A percentile compares a stretch with the other conserved stretches of the same genome.
These are phyloP conservation scores for Sebastes trivittatus DNA, from an alignment of 2,797 vertebrate genomes.

Conservation along the genomic window DNA sequence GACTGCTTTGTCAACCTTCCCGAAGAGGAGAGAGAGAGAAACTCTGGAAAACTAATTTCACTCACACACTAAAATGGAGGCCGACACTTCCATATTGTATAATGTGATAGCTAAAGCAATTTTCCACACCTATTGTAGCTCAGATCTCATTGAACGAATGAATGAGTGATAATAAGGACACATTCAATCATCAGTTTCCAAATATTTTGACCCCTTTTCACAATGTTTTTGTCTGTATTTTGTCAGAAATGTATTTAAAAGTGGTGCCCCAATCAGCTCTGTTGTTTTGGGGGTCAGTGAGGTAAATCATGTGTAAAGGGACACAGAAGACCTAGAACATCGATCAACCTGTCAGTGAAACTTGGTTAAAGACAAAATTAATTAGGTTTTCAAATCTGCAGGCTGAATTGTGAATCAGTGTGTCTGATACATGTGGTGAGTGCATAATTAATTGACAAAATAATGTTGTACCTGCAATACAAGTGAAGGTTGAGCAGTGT, in stretches of 20 bases:
- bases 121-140: slow-evolving; percentile 17
- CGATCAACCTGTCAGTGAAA: neutral
- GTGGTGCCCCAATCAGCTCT: neutral
- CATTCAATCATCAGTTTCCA: neutral
- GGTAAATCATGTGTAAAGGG: neutral
- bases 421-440: neutral
- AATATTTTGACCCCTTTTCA: neutral
- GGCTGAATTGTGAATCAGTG: neutral
- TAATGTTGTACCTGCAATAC: neutral
- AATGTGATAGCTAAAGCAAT: slow-evolving; percentile 26
- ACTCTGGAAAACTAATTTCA: slow-evolving; percentile 44
- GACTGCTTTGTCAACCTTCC: slow-evolving; percentile 57
- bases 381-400: neutral
- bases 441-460: neutral
- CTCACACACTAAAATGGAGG: slow-evolving; percentile 40
- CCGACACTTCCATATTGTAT: slow-evolving; percentile 12
- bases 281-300: neutral
- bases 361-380: neutral
- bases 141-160: neutral
- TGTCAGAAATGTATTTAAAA: neutral
- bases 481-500: neutral
- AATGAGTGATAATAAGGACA: neutral
- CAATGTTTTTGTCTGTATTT: neutral
- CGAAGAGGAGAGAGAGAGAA: slow-evolving; percentile 29
- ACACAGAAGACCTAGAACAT: neutral